phyloP scores from a whole-genome alignment of 2,797 vertebrate species.

The Micropoecilia bifurca region DNA sequence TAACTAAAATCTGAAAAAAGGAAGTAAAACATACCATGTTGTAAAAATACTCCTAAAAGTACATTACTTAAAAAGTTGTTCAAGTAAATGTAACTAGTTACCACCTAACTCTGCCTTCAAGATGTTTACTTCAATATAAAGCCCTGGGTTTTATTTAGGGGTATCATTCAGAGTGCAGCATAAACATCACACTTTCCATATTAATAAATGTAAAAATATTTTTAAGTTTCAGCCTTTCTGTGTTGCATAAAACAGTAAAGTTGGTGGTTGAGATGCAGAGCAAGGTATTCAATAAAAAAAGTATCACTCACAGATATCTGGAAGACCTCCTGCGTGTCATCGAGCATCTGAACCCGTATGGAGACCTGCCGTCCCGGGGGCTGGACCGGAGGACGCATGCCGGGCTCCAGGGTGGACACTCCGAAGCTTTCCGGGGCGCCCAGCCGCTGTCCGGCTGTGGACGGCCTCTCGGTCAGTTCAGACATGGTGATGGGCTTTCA shows the following conservation, averaged over 20 bases:
- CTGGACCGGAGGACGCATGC: conserved; percentile 85
- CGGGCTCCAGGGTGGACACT: conserved; percentile 94
- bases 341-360: conserved; percentile 93
- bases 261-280: not conserved
- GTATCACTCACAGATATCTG: conserved; percentile 89
- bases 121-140: not conserved
- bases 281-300: not conserved
- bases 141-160: not conserved
- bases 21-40: too few relatives aligned
- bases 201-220: not conserved
- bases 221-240: not conserved
- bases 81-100: too few relatives aligned
- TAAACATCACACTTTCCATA: not conserved
- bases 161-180: not conserved
- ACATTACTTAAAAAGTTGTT: too few relatives aligned
- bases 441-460: conserved; percentile 88
- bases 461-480: conserved; percentile 89
- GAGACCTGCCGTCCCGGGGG: conserved; percentile 88
- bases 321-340: conserved; percentile 94
- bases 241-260: not conserved
- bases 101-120: too few relatives aligned
- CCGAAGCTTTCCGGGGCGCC: conserved; percentile 91
- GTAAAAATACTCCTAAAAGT: too few relatives aligned
- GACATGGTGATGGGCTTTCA: conserved; percentile 80
- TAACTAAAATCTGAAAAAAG: not conserved